phyloP scores from a whole-genome alignment of 2,797 vertebrate species.

The Sus cebifrons region DNA sequence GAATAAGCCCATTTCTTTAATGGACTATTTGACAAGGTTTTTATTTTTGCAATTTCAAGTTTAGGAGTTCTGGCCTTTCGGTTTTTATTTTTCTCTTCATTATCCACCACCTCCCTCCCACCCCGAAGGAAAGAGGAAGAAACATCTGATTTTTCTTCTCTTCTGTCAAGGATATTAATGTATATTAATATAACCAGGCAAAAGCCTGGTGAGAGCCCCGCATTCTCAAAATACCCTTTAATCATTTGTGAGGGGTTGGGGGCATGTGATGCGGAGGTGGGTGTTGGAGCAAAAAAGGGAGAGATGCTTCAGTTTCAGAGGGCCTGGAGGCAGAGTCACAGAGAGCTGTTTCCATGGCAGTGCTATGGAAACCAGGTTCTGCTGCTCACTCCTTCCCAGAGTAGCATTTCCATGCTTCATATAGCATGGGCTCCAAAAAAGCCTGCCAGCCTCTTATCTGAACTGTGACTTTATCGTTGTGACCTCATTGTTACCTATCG shows the following conservation, averaged over 20 bases:
- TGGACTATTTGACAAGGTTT: slow-evolving; percentile 71
- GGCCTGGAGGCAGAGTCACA: slow-evolving; percentile 87
- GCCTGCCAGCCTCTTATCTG: slow-evolving; percentile 75
- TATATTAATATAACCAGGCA: slow-evolving; percentile 67
- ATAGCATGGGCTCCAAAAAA: slow-evolving; percentile 80
- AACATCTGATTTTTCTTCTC: slow-evolving; percentile 26
- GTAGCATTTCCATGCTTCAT: slow-evolving; percentile 89
- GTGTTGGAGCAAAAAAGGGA: slow-evolving; percentile 83
- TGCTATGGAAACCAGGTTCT: slow-evolving; percentile 92
- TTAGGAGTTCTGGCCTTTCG: slow-evolving; percentile 65
- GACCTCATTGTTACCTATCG: background rate
- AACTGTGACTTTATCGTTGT: slow-evolving; percentile 54
- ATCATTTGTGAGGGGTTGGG: slow-evolving; percentile 80
- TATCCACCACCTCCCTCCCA: background rate
- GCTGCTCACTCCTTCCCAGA: slow-evolving; percentile 87
- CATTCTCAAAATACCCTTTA: slow-evolving; percentile 83
- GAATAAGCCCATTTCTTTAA: slow-evolving; percentile 71
- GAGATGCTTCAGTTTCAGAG: slow-evolving; percentile 86
- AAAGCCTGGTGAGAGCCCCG: slow-evolving; percentile 38
- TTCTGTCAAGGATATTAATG: slow-evolving; percentile 75
- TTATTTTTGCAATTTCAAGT: slow-evolving; percentile 75
- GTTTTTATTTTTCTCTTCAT: slow-evolving; percentile 72
- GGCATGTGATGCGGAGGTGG: slow-evolving; percentile 86
- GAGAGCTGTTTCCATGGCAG: slow-evolving; percentile 91
- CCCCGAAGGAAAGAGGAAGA: slow-evolving; percentile 57